Evolutionary conservation across 1,140 invertebrate genomes (phyloP).

Genomic region (Halesus radiatus): DNA sequence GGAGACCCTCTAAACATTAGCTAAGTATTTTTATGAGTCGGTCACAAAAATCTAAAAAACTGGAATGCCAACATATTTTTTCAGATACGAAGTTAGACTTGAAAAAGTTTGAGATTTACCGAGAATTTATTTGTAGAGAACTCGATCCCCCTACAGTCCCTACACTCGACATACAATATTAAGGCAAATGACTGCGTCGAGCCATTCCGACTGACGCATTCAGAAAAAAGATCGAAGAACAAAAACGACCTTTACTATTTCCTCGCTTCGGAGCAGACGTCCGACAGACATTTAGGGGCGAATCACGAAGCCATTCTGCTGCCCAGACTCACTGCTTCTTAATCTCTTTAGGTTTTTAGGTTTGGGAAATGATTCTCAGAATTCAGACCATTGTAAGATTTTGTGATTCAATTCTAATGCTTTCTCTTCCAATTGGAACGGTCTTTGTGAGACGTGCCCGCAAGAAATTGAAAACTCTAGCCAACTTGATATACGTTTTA

Average conservation of each 20-base stretch:
- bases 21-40: no score
- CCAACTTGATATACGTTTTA: not conserved
- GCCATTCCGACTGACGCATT: conserved; percentile 21
- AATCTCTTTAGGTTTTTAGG: not conserved
- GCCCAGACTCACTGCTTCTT: not conserved
- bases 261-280: conserved; percentile 19
- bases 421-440: conserved; percentile 14
- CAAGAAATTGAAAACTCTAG: conserved; percentile 16
- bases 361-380: not conserved
- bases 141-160: not conserved
- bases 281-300: conserved; percentile 17
- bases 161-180: conserved; percentile 1
- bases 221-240: conserved; percentile 18
- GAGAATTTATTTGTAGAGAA: no score
- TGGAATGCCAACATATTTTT: not conserved
- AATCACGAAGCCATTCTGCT: not conserved
- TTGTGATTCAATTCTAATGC: not conserved
- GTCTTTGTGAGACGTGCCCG: not conserved
- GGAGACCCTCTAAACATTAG: no score
- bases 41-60: no score
- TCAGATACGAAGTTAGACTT: no score
- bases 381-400: not conserved
- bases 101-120: not conserved
- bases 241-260: conserved; percentile 23
- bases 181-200: conserved; percentile 7